Evolutionary conservation across 2,797 vertebrate species (phyloP).

Genomic region (Bovichtus variegatus): DNA sequence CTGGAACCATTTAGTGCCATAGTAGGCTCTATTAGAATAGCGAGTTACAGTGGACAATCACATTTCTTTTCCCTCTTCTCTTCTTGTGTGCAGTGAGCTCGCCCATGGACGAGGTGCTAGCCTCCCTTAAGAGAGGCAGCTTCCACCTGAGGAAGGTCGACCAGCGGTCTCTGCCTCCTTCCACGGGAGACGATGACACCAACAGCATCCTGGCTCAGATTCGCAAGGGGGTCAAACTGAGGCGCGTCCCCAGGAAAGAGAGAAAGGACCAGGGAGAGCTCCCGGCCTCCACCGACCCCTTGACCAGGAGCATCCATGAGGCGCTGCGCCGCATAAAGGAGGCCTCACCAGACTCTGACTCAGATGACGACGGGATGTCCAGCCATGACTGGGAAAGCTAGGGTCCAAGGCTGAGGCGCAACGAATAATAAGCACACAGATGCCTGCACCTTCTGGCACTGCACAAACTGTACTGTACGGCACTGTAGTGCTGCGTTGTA

Average conservation of each 20-base stretch:
- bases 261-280: slow-evolving; percentile 72
- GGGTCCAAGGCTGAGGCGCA: slow-evolving; percentile 47
- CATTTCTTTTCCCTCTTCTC: slow-evolving; percentile 9
- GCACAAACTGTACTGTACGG: slow-evolving; percentile 51
- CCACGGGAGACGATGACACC: slow-evolving; percentile 89
- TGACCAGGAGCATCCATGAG: slow-evolving; percentile 97
- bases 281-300: slow-evolving; percentile 89
- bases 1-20: background rate
- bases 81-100: slow-evolving; percentile 87
- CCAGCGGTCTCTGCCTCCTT: slow-evolving; percentile 87
- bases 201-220: slow-evolving; percentile 98
- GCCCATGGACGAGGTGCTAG: slow-evolving; percentile 98
- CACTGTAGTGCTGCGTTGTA: slow-evolving; percentile 39
- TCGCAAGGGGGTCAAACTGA: slow-evolving; percentile 95
- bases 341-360: slow-evolving; percentile 96
- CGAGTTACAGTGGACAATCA: slow-evolving; percentile 8
- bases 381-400: slow-evolving; percentile 96
- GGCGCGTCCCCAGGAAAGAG: slow-evolving; percentile 89
- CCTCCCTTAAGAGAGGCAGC: slow-evolving; percentile 96
- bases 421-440: slow-evolving; percentile 28
- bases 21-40: background rate
- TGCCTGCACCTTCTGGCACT: slow-evolving; percentile 40
- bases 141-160: slow-evolving; percentile 97
- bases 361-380: slow-evolving; percentile 92
- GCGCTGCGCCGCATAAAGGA: slow-evolving; percentile 98